These are phyloP conservation scores for Heliocidaris erythrogramma DNA, from an alignment of 35 echinoderm and acorn worm genomes.

Conservation along the genomic window DNA sequence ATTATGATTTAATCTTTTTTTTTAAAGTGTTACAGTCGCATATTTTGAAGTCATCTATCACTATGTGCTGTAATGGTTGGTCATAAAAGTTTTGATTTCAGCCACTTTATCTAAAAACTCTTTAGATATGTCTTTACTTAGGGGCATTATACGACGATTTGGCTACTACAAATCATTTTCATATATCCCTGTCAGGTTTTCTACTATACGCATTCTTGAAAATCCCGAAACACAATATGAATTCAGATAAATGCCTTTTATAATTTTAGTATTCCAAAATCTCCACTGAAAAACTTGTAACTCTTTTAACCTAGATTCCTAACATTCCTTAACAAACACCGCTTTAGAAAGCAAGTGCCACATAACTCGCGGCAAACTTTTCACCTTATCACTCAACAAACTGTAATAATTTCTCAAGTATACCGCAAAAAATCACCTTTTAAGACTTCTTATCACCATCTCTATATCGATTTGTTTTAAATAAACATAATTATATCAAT, in stretches of 20 bases:
- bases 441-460: too few species aligned
- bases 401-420: too few species aligned
- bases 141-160: neutral
- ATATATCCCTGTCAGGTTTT: neutral
- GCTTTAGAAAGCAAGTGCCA: neutral
- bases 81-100: neutral
- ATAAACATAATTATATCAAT: neutral
- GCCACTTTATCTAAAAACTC: neutral
- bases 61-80: neutral
- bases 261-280: neutral
- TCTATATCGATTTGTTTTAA: neutral
- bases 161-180: neutral
- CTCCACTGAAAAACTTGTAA: neutral
- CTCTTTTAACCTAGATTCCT: neutral
- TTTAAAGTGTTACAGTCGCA: too few species aligned
- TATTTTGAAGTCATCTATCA: too few species aligned
- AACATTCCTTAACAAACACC: neutral
- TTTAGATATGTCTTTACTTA: neutral
- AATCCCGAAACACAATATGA: neutral
- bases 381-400: too few species aligned
- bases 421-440: too few species aligned
- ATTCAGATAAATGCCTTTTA: neutral
- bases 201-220: neutral
- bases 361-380: neutral
- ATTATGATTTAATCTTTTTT: too few species aligned